Evolutionary conservation across 92 coral and sea anemone species (phyloP).

Genomic region (Epizoanthus stellaris): DNA sequence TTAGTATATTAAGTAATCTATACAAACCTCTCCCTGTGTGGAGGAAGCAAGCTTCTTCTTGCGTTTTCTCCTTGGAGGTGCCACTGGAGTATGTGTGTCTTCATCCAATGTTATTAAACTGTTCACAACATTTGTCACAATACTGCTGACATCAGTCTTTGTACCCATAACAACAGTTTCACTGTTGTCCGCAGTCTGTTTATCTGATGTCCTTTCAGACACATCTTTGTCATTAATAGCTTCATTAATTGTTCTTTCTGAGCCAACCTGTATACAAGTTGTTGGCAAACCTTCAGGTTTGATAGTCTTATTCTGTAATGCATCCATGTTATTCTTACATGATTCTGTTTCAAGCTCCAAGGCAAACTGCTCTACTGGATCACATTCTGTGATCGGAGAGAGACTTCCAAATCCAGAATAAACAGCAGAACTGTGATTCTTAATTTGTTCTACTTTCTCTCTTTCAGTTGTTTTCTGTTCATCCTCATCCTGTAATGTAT

Average conservation of each 20-base stretch:
- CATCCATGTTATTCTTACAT: not conserved
- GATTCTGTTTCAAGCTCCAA: not conserved
- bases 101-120: slow-evolving; percentile 48
- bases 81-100: slow-evolving; percentile 82
- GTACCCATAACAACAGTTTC: not conserved
- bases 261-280: not conserved
- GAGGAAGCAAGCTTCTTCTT: slow-evolving; percentile 73
- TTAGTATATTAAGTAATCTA: too few relatives aligned
- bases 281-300: not conserved
- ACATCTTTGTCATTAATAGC: not conserved
- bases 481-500: not conserved
- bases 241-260: not conserved
- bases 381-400: slow-evolving; percentile 43
- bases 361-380: slow-evolving; percentile 16
- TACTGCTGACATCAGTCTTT: slow-evolving; percentile 40
- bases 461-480: slow-evolving; percentile 4
- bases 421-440: not conserved
- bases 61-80: slow-evolving; percentile 95
- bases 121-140: slow-evolving; percentile 53
- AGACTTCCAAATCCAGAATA: slow-evolving; percentile 9
- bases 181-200: not conserved
- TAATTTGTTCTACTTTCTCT: slow-evolving; percentile 8
- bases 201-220: not conserved
- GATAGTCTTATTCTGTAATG: not conserved
- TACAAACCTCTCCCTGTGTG: slow-evolving; percentile 43